Conservation (phyloP, 2,113 vertebrate species). For the Leptodactylus fuscus region DNA sequence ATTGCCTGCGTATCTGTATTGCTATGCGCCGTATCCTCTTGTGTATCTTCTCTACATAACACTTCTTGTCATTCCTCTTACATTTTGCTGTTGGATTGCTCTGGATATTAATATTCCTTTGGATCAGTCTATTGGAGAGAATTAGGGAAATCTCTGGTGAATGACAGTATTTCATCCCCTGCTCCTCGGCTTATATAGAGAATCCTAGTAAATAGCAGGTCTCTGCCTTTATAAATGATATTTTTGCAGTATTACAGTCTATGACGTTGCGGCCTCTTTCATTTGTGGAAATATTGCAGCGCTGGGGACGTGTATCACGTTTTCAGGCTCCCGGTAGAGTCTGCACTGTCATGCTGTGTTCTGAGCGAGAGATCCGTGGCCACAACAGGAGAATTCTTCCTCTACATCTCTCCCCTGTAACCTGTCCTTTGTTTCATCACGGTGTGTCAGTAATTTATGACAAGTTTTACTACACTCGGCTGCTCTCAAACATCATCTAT, state of each 20-base stretch:
- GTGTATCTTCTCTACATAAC: neutral
- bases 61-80: neutral
- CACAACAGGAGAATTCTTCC: neutral
- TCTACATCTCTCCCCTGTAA: constrained; percentile 23
- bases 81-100: neutral
- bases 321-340: neutral
- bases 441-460: constrained; percentile 34
- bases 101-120: neutral
- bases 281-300: neutral
- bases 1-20: too few relatives aligned
- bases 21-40: neutral
- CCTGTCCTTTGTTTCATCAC: constrained; percentile 28
- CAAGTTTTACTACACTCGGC: constrained; percentile 2
- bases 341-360: neutral
- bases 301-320: neutral
- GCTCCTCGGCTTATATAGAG: neutral
- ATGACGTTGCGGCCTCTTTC: neutral
- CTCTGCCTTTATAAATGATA: neutral
- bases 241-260: neutral
- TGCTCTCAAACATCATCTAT: constrained; percentile 27
- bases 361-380: neutral
- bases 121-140: neutral
- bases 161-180: neutral
- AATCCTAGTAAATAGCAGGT: neutral
- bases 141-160: neutral